These are phyloP conservation scores for Onychomys leucogaster DNA, from an alignment of 2,797 vertebrate genomes.

Conservation along the genomic window DNA sequence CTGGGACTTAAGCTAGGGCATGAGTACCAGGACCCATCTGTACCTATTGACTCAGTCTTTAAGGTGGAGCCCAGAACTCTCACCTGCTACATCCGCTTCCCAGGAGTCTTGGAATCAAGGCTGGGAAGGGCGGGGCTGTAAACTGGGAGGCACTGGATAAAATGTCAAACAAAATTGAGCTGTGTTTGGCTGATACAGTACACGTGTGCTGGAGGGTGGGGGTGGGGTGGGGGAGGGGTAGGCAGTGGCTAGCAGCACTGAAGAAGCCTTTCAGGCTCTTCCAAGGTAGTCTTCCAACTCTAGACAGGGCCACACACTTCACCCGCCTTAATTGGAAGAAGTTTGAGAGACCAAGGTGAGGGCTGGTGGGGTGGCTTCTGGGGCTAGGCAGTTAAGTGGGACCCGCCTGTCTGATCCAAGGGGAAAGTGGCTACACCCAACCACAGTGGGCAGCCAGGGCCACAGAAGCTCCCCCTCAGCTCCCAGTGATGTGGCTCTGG, in stretches of 20 bases:
- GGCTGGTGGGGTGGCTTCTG: background rate
- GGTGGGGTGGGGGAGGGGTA: background rate
- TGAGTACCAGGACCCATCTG: background rate
- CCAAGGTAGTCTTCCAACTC: background rate
- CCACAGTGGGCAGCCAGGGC: too few species aligned
- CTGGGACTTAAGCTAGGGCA: background rate
- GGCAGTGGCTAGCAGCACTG: background rate
- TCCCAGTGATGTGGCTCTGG: background rate
- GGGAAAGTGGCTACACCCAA: too few species aligned
- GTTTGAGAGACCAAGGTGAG: background rate
- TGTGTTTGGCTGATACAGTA: background rate
- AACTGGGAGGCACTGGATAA: background rate
- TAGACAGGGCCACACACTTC: background rate
- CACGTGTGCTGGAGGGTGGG: background rate
- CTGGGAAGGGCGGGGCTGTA: background rate
- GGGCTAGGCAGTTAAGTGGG: background rate
- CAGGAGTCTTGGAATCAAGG: background rate
- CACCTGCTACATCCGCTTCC: background rate
- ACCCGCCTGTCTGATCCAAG: background rate
- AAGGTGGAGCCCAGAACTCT: background rate
- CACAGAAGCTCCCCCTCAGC: background rate
- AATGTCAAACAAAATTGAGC: background rate
- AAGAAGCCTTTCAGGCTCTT: background rate
- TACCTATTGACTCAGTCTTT: background rate
- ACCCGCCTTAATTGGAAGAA: background rate